A percentile compares a stretch with the other conserved stretches of the same genome.
phyloP scores from a whole-genome alignment of 2,797 vertebrate species.

The Sebastes ruberrimus region DNA sequence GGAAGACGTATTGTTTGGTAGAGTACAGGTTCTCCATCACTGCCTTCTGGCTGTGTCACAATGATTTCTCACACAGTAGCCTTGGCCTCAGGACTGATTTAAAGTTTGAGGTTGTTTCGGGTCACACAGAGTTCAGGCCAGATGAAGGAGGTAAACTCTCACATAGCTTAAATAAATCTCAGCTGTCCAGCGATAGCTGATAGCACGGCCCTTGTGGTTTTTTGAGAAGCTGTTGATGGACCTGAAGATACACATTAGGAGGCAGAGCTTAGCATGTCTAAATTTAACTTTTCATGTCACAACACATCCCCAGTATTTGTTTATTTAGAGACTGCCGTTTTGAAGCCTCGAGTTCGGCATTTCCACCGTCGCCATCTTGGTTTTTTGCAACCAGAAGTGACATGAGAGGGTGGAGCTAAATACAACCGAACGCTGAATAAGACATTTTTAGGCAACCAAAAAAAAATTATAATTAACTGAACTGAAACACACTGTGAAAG shows the following conservation, averaged over 20 bases:
- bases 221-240: slow-evolving; percentile 7
- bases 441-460: no score
- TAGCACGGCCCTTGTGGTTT: neutral
- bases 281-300: neutral
- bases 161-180: neutral
- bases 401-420: no score
- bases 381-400: no score
- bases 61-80: neutral
- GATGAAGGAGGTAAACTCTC: neutral
- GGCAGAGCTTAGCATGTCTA: neutral
- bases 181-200: neutral
- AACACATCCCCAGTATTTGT: neutral
- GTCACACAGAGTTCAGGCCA: slow-evolving; percentile 6
- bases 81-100: neutral
- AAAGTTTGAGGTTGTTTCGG: neutral
- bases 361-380: no score
- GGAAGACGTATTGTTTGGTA: neutral
- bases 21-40: neutral
- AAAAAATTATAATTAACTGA: no score
- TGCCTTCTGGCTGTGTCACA: neutral
- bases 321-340: neutral
- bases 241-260: neutral
- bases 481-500: no score
- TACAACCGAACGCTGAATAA: no score
- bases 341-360: no score